phyloP scores from a whole-genome alignment of 2,797 vertebrate genomes.

The Falco peregrinus region DNA sequence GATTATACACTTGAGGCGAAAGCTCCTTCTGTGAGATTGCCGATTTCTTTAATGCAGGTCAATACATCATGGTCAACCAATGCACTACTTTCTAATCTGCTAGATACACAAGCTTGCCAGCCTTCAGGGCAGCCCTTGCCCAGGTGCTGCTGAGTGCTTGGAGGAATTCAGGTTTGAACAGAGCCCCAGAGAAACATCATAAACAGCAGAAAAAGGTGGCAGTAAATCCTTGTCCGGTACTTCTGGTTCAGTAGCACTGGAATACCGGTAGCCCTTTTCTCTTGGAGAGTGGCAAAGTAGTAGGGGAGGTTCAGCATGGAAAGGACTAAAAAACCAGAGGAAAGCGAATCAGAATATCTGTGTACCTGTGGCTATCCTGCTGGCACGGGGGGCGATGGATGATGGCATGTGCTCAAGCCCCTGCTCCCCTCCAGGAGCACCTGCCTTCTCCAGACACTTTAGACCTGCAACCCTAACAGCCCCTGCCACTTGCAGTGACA shows the following conservation, averaged over 20 bases:
- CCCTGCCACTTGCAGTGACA: fast-evolving
- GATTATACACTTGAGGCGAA: conserved; percentile 4
- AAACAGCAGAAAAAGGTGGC: not conserved
- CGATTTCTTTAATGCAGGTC: conserved; percentile 3
- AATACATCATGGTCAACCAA: not conserved
- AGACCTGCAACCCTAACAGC: fast-evolving
- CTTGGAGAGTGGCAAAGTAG: not conserved
- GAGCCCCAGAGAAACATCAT: not conserved
- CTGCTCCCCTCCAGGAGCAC: not conserved
- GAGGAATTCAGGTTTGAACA: not conserved
- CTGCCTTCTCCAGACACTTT: not conserved
- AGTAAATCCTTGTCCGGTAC: not conserved
- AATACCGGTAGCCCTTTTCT: not conserved
- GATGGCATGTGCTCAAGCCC: fast-evolving
- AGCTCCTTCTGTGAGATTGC: not conserved
- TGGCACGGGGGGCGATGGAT: fast-evolving
- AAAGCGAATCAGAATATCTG: not conserved
- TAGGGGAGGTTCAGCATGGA: not conserved
- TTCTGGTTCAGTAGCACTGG: not conserved
- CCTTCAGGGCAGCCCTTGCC: not conserved
- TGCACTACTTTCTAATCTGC: not conserved
- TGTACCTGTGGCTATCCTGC: not conserved
- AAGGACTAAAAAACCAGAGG: not conserved
- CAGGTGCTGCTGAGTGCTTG: not conserved
- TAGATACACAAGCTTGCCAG: not conserved